Base-by-base conservation (phyloP, 2,113 vertebrate species). In the Thymallus thymallus region DNA sequence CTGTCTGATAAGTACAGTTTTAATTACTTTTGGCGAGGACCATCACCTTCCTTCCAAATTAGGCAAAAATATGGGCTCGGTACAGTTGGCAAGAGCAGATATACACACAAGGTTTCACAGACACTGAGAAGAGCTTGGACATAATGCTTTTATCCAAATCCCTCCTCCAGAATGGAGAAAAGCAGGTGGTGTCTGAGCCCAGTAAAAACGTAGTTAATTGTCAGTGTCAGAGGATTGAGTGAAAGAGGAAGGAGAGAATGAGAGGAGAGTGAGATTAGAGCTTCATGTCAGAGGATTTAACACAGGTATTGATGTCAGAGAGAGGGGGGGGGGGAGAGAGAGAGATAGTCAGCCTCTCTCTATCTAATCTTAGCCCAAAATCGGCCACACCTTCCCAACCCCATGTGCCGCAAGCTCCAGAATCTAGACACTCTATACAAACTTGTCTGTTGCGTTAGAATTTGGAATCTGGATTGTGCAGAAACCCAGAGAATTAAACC, bases 231-330 rank as follows among this genome's bases (percentile, higher is more conserved):
- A 72, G 64, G 14, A 66, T 56, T 26, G 32, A 60, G 35, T 55
- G 51, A 68, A 23, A 32, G 48, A 14, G 68, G 64, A 45, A 23
- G 72, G 22, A 14, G 9, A 64, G 32, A 55, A 67, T 4, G 26
- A 30, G 58, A 79, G 63, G 58, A 66, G 45, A 68, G 23, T 68
- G 81, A 80, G 87, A 90, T 89, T 88, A 88, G 77, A 85, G 29
- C 75, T 13, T 0, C 68, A 85, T 77, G 79, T 85, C 81, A 82
- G 79, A 46, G 80, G 81, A 58, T 85, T 70, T 72, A 82, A 86
- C 32, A 32, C 63, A 72, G 71, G 14, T 70, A 71, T 61, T 74
- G 76, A 74, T 71, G 62, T 60, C 55, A 24, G 26, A 72, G 71
- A 70, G 67, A 35, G 18, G 63, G 62, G 70, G 65, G 63, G 68